These are phyloP conservation scores for Natrix natrix DNA, from an alignment of 2,797 vertebrate genomes.

Conservation along the genomic window DNA sequence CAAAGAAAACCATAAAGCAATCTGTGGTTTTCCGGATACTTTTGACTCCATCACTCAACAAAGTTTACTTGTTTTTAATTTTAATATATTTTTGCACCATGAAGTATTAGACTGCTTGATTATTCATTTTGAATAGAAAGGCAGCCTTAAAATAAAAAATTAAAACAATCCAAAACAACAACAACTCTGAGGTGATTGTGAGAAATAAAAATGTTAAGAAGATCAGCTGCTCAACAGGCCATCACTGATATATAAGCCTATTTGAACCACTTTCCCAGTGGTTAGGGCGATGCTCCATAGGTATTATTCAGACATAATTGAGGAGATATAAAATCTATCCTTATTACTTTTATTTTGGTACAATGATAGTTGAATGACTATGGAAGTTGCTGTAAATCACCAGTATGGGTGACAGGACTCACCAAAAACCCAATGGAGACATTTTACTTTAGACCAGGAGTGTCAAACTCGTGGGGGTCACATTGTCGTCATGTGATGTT, in stretches of 20 bases:
- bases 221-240: background rate
- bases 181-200: background rate
- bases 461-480: no score
- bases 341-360: background rate
- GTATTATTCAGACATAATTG: background rate
- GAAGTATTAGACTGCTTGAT: background rate
- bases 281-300: background rate
- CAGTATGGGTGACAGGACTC: background rate
- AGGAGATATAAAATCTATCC: background rate
- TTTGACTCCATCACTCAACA: background rate
- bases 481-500: no score
- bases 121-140: background rate
- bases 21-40: background rate
- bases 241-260: background rate
- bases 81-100: background rate
- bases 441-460: background rate
- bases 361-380: background rate
- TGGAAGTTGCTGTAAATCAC: background rate
- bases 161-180: background rate
- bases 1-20: background rate
- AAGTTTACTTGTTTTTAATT: background rate
- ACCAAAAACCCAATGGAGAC: background rate
- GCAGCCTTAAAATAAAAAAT: background rate
- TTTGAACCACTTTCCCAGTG: background rate
- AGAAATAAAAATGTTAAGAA: background rate